These are phyloP conservation scores for Argya squamiceps DNA, from an alignment of 2,797 vertebrate genomes.

Conservation along the genomic window DNA sequence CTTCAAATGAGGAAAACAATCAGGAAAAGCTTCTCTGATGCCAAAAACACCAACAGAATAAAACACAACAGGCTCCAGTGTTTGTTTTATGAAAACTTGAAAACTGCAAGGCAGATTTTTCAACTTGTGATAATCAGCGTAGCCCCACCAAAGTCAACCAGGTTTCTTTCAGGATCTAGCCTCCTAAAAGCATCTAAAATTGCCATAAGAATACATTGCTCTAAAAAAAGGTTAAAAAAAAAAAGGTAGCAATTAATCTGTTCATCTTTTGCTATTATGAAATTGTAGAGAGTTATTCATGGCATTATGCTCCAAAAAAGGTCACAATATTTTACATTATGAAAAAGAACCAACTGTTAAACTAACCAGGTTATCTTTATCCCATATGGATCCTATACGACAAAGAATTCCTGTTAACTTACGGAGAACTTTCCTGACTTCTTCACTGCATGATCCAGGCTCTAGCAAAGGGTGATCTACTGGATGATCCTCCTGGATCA, in stretches of 20 bases:
- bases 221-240: background rate
- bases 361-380: background rate
- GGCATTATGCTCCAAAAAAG: background rate
- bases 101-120: background rate
- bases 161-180: background rate
- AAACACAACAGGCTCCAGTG: background rate
- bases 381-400: rapidly evolving
- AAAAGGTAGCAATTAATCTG: background rate
- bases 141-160: background rate
- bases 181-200: background rate
- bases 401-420: background rate
- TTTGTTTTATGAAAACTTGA: background rate
- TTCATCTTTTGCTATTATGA: background rate
- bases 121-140: background rate
- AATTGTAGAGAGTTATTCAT: background rate
- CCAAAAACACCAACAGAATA: constrained; percentile 1
- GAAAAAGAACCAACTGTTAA: background rate
- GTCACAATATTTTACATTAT: background rate
- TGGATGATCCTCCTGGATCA: background rate
- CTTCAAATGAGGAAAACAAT: constrained; percentile 53
- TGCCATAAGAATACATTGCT: background rate
- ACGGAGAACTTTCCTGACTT: background rate
- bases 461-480: background rate
- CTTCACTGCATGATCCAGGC: background rate
- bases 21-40: constrained; percentile 1